Evolutionary conservation across 2,113 vertebrate species (phyloP).

Genomic region (Pavo muticus): DNA sequence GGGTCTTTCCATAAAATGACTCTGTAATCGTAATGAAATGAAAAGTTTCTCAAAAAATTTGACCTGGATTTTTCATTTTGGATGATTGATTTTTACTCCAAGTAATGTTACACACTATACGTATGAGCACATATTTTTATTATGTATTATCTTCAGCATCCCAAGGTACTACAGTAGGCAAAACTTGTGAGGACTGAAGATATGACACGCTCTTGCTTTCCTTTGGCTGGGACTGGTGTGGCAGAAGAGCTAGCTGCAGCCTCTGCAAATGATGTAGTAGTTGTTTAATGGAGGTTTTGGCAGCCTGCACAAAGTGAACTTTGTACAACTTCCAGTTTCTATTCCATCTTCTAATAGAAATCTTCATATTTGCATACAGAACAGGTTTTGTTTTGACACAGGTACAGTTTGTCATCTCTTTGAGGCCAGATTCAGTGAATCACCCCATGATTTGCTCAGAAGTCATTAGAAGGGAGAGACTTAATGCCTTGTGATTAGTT

Average conservation of each 20-base stretch:
- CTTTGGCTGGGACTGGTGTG: rapidly evolving
- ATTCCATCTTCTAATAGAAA: neutral
- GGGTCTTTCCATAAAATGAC: neutral
- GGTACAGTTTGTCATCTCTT: neutral
- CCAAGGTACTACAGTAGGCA: neutral
- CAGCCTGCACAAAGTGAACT: neutral
- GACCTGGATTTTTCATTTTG: neutral
- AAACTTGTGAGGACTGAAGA: neutral
- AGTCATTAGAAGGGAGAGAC: neutral
- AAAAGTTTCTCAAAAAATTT: neutral
- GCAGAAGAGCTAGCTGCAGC: neutral
- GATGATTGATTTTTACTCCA: neutral
- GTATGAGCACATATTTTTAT: neutral
- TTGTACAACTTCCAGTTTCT: neutral
- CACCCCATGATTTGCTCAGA: neutral
- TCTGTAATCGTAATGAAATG: neutral
- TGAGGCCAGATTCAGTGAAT: neutral
- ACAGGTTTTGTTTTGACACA: neutral
- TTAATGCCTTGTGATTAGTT: neutral
- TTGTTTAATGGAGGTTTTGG: neutral
- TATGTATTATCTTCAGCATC: neutral
- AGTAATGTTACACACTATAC: neutral
- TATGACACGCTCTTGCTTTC: neutral
- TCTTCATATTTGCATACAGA: neutral
- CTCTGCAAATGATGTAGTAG: neutral